Conservation (phyloP, 1,140 invertebrate species). For the Tetramorium parvispinum region DNA sequence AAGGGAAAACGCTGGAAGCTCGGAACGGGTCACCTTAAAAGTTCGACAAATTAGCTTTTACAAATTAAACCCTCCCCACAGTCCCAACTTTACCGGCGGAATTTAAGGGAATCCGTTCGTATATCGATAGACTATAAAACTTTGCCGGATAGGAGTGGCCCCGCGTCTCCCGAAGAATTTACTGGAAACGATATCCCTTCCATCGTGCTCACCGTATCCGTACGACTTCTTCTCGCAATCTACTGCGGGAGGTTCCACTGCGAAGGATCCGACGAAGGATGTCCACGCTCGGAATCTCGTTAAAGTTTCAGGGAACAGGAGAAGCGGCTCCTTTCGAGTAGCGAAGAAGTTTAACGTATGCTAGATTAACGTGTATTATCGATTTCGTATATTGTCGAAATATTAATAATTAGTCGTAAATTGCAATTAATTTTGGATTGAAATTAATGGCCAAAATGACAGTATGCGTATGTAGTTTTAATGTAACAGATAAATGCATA, state of each 20-base stretch:
- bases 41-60: constrained; percentile 84
- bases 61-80: constrained; percentile 80
- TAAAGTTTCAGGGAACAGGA: constrained; percentile 66
- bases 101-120: constrained; percentile 76
- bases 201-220: constrained; percentile 44
- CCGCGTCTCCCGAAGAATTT: constrained; percentile 73
- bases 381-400: not conserved
- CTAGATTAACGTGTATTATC: not conserved
- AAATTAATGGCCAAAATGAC: not conserved
- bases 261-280: constrained; percentile 46
- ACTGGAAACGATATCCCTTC: constrained; percentile 74
- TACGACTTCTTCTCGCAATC: constrained; percentile 59
- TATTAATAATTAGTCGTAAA: not conserved
- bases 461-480: not conserved
- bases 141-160: constrained; percentile 40
- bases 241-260: constrained; percentile 41
- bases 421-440: not conserved
- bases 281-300: constrained; percentile 63
- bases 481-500: not conserved
- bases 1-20: constrained; percentile 15
- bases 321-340: not conserved
- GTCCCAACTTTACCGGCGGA: constrained; percentile 72
- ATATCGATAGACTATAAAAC: constrained; percentile 79
- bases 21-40: constrained; percentile 74
- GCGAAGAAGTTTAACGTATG: constrained; percentile 4